Evolutionary conservation across 2,888 invertebrate species (phyloP).

Genomic region (Temnothorax ravouxi): DNA sequence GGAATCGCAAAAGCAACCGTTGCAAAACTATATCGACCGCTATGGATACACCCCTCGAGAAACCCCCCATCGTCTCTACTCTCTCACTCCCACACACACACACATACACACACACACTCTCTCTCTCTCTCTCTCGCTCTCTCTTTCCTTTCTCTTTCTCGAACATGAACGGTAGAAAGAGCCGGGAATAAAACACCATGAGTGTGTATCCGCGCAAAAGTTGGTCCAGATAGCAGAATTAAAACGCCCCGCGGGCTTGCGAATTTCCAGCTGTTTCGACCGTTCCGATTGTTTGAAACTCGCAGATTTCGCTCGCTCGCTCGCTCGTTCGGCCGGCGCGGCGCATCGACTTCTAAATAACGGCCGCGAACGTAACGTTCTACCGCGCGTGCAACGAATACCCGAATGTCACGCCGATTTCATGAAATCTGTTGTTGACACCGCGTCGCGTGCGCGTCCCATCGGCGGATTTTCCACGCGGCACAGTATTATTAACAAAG

Average conservation of each 20-base stretch:
- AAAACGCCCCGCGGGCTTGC: constrained; percentile 48
- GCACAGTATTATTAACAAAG: constrained; percentile 35
- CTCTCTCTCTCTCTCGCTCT: background rate
- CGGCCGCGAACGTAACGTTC: constrained; percentile 30
- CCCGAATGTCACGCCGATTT: constrained; percentile 51
- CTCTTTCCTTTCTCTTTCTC: background rate
- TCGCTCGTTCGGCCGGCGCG: background rate
- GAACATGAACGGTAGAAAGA: constrained; percentile 29
- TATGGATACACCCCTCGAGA: constrained; percentile 32
- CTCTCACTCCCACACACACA: background rate
- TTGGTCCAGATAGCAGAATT: constrained; percentile 50
- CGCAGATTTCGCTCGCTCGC: constrained; percentile 37
- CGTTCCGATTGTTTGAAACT: constrained; percentile 37
- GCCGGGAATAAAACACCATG: constrained; percentile 30
- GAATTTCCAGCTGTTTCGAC: constrained; percentile 48
- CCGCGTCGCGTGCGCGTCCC: background rate
- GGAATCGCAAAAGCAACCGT: constrained; percentile 50
- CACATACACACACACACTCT: no score
- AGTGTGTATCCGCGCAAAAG: constrained; percentile 31
- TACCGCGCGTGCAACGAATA: constrained; percentile 46
- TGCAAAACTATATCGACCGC: constrained; percentile 51
- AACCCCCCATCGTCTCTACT: background rate
- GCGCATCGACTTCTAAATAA: constrained; percentile 51
- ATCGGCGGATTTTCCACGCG: constrained; percentile 32
- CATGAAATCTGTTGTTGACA: constrained; percentile 45